Evolutionary conservation across 1,140 invertebrate genomes (phyloP), one percentile per base, ranked within the genome.

Genomic region (Bombus fervidus): DNA sequence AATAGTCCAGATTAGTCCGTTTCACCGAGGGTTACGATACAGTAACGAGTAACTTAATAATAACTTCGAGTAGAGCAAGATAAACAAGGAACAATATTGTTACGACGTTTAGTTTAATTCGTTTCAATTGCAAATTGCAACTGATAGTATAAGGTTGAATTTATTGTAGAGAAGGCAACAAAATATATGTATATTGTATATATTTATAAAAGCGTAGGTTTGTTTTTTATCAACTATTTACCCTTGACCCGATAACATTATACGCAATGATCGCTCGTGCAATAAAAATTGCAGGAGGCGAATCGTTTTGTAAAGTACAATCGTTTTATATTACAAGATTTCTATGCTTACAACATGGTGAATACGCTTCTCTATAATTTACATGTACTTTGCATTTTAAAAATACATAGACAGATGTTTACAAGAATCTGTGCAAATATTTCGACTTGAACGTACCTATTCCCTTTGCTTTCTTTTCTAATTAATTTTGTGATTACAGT

Each of bases 131-230:
- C n/a, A n/a, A n/a, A n/a, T n/a, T 13, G 12, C 25, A 37, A 47
- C 25, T 39, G 13, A 39, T 22, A 31, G 5, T n/a, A 76, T 28
- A 68, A 28, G 25, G 18, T 66, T n/a, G 22, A 37, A 12, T 22
- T n/a, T 57, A 57, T 22, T 64, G 22, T 74, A 75, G 31, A 37
- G 43, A 43, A 28, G 4, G 57, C 10, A 28, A 41, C 47, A 53
- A 78, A 18, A 78, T 76, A 74, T 74, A 34, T 57, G 47, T 53
- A 76, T n/a, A 39, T 77, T 47, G 34, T 83, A 53, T 68, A 77
- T 83, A 62, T 83, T 77, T 77, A 10, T 68, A 77, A 76, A 76
- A n/a, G 25, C 8, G 25, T 59, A 34, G 25, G 39, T 28, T 47
- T 59, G 4, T 74, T 22, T 15, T 73, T 28, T 25, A 5, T 13